Evolutionary conservation across 64 coral and sea anemone species (phyloP).

Genomic region (Dendronephthya gigantea): DNA sequence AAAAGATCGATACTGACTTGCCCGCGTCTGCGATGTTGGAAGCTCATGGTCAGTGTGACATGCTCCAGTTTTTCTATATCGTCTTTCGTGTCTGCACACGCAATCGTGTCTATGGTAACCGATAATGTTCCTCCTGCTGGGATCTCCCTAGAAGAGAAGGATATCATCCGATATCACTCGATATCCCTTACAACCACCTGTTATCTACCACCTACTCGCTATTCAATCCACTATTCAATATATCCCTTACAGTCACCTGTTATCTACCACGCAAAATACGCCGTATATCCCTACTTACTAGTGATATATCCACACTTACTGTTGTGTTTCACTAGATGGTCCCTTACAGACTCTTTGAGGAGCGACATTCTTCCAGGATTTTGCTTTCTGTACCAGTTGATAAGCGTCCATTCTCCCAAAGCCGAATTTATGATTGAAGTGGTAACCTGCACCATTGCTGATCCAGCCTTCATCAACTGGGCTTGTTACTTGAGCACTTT

Average conservation of each 20-base stretch:
- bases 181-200: too few species aligned
- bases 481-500: slow-evolving; percentile 78
- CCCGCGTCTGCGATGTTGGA: slow-evolving; percentile 66
- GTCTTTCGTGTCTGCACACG: slow-evolving; percentile 44
- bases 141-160: slow-evolving; percentile 46
- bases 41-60: slow-evolving; percentile 60
- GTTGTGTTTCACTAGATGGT: slow-evolving; percentile 27
- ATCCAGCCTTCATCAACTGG: slow-evolving; percentile 89
- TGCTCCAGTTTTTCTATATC: slow-evolving; percentile 77
- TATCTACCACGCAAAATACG: neutral
- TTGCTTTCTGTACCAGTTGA: slow-evolving; percentile 61
- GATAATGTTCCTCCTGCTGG: slow-evolving; percentile 74
- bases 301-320: slow-evolving; percentile 37
- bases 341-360: slow-evolving; percentile 53
- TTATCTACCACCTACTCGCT: neutral
- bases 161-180: too few species aligned
- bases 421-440: slow-evolving; percentile 92
- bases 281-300: too few species aligned
- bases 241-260: neutral
- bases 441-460: slow-evolving; percentile 73
- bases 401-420: slow-evolving; percentile 79
- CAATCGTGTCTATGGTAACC: slow-evolving; percentile 61
- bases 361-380: slow-evolving; percentile 63
- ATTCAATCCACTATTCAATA: neutral
- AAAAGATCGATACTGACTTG: slow-evolving; percentile 82